Conservation (phyloP, 92 coral and sea anemone species). For the Zoanthus sociatus region DNA sequence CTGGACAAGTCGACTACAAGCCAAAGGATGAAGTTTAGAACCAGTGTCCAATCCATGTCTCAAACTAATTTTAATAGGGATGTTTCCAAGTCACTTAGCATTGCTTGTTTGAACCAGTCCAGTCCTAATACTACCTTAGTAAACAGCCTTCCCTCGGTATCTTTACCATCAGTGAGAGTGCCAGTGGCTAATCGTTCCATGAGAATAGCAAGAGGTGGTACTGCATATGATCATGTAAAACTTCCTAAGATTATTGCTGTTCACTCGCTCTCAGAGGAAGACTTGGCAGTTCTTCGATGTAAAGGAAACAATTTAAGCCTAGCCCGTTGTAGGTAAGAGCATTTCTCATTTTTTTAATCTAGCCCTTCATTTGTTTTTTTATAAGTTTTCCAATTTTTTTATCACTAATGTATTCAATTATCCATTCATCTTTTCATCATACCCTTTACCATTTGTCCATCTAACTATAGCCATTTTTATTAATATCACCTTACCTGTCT, state of each 20-base stretch:
- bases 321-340: slow-evolving; percentile 15
- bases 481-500: too few species aligned
- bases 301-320: slow-evolving; percentile 2
- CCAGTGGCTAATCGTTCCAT: not conserved
- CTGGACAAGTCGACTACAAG: not conserved
- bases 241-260: slow-evolving; percentile 39
- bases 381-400: not conserved
- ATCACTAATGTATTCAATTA: not conserved
- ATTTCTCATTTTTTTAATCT: not conserved
- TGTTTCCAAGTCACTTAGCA: not conserved
- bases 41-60: not conserved
- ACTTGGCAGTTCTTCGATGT: not conserved
- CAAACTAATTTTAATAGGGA: not conserved
- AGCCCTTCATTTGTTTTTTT: not conserved
- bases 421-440: too few species aligned
- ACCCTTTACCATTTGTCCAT: too few species aligned
- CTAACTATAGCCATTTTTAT: too few species aligned
- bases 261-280: slow-evolving; percentile 39
- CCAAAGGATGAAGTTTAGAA: not conserved
- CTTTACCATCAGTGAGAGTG: not conserved
- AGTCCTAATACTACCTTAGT: slow-evolving; percentile 14
- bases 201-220: slow-evolving; percentile 12
- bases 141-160: not conserved
- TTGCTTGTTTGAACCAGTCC: not conserved
- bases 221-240: slow-evolving; percentile 28